Conservation (phyloP, 1,140 invertebrate species). For the Xylocopa sonorina region DNA sequence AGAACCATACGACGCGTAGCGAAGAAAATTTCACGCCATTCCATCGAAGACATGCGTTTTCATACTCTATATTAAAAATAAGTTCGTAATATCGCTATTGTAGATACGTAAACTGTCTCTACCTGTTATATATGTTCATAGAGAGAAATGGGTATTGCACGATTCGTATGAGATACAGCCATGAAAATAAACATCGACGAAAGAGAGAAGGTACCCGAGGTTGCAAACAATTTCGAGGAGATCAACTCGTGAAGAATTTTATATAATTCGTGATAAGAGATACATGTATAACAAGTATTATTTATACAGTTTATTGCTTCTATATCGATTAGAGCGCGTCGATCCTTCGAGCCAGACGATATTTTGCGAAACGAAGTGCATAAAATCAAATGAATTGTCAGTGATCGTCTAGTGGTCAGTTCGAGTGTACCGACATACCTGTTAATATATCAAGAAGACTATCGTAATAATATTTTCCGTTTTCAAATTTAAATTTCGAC, state of each 20-base stretch:
- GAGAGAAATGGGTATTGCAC: constrained; percentile 24
- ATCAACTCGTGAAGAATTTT: constrained; percentile 38
- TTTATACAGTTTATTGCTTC: constrained; percentile 66
- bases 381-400: constrained; percentile 59
- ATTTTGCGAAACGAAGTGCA: constrained; percentile 47
- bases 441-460: constrained; percentile 53
- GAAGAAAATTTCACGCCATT: not conserved
- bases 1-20: not conserved
- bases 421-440: constrained; percentile 59
- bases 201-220: constrained; percentile 4
- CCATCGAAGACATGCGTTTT: constrained; percentile 23
- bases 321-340: constrained; percentile 62
- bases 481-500: constrained; percentile 68
- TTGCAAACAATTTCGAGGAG: constrained; percentile 33
- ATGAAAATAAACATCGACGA: constrained; percentile 17
- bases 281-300: constrained; percentile 57
- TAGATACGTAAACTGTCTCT: constrained; percentile 47
- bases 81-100: constrained; percentile 50
- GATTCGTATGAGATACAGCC: constrained; percentile 5
- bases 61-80: constrained; percentile 43
- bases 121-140: constrained; percentile 45
- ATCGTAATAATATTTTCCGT: constrained; percentile 76
- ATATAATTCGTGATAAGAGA: constrained; percentile 50
- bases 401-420: constrained; percentile 62
- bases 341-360: constrained; percentile 51